Conservation (phyloP, 2,888 invertebrate species). For the Drosophila rellima region DNA sequence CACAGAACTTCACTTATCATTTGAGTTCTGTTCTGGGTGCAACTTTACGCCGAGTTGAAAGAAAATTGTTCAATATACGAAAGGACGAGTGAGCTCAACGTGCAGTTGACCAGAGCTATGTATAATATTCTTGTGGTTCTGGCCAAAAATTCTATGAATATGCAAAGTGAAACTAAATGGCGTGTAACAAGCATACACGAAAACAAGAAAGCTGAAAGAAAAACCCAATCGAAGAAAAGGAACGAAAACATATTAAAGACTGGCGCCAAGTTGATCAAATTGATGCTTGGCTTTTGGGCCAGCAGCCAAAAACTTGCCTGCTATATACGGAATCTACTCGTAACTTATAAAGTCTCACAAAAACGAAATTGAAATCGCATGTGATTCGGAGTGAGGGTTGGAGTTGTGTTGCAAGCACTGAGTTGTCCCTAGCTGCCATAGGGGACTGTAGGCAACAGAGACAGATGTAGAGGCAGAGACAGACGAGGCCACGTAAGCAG, state of each 20-base stretch:
- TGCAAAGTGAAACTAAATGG: conserved; percentile 76
- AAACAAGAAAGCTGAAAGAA: conserved; percentile 20
- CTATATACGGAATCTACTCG: conserved; percentile 30
- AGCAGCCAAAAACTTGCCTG: conserved; percentile 59
- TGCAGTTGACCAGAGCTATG: conserved; percentile 43
- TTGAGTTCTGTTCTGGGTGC: conserved; percentile 11
- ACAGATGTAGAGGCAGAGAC: no score
- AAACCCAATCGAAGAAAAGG: conserved; percentile 23
- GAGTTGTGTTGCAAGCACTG: conserved; percentile 11
- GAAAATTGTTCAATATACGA: conserved; percentile 35
- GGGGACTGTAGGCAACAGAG: conserved; percentile 2
- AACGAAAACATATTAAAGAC: conserved; percentile 69
- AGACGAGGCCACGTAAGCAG: conserved; percentile 51
- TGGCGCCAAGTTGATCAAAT: conserved; percentile 79
- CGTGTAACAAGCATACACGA: conserved; percentile 66
- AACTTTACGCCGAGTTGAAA: conserved; percentile 11
- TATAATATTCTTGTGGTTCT: conserved; percentile 46
- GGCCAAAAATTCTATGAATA: conserved; percentile 59
- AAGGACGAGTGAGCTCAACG: conserved; percentile 6
- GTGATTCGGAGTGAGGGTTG: conserved; percentile 37
- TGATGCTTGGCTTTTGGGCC: conserved; percentile 73
- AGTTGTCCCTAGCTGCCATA: conserved; percentile 2
- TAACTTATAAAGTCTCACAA: conserved; percentile 64
- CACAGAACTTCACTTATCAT: conserved; percentile 58
- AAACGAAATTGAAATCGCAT: conserved; percentile 58